Evolutionary conservation across 2,888 invertebrate species (phyloP), one percentile per base, ranked within the genome.

Genomic region (Ormia ochracea): DNA sequence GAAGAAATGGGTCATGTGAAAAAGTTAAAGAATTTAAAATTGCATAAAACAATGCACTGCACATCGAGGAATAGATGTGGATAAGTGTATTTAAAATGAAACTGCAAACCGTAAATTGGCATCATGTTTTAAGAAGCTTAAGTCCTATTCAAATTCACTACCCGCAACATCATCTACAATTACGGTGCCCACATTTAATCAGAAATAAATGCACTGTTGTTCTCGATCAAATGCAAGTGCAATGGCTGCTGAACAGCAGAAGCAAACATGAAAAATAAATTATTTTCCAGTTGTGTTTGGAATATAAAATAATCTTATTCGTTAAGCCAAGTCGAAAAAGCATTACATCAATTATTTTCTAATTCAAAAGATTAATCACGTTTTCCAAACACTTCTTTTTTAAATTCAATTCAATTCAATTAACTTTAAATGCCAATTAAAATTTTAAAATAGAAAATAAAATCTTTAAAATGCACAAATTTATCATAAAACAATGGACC

Each of bases 361-460:
- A 14, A 17, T 7, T n/a, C 4, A 38, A 10, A 17, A 54, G 1
- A 12, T 12, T 52, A 61, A 70, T 56, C 69, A 63, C 48, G 48
- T 70, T 76, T 63, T 19, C 5, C 17, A 45, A 56, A 56, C 56
- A 70, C 48, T 63, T 76, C 10, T 38, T 7, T 50, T n/a, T 31
- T n/a, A 17, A 58, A 66, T 58, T 31, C 31, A 56, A 56, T 50
- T 10, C 74, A 70, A 70, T 48, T 58, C 56, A 72, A n/a, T n/a
- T n/a, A n/a, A 48, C 4, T 28, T 72, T 80, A 76, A 80, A 73
- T 72, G 80, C 76, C 80, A 80, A 80, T 80, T 76, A 76, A 80
- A 75, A 69, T 81, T 65, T 12, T 10, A 69, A 75, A 50, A 65
- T 58, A 28, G 48, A 56, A 50, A 63, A 48, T 2, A 50, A 73